Base-by-base conservation (phyloP, 2,113 vertebrate species). In the Hemichromis elongatus region DNA sequence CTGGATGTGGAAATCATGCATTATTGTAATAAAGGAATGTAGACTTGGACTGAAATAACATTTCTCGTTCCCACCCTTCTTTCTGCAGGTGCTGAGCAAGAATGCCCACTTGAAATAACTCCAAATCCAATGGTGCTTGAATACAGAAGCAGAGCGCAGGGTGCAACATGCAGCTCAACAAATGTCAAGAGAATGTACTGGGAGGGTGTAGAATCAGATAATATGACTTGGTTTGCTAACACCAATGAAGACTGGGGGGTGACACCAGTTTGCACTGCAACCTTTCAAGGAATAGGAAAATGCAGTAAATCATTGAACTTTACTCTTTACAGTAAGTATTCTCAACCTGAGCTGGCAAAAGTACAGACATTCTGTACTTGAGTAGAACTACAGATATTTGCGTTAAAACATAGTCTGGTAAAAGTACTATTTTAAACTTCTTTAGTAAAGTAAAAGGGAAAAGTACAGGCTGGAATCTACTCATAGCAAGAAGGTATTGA, bases 271-370 rank as follows among this genome's bases (percentile, higher is more conserved):
- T 96, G 96, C 73, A 59, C 0, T 5, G 93, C 3, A 16, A 75
- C 4, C 0, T 57, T 90, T 28, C 1, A 5, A 0, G n/a, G 12
- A 1, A n/a, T 40, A 18, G 80, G 56, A 86, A 1, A 0, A 0
- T 30, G 92, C 80, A 1, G 7, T 3, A 89, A 80, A 92, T 4
- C 2, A 7, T 7, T 94, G 28, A 4, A 56, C 81, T 5, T 96
- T 88, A 87, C 2, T 0, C 11, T 97, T 18, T 96, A 96, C 91
- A 95, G 96, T 96, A 85, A 91, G 96, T 94, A 21, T 82, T 33
- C 10, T 37, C 1, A 63, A 63, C 33, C 59, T 1, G 0, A 63
- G 33, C 33, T 2, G 59, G 59, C 19, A 63, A 63, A 63, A 63
- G n/a, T 21, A 37, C 19, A 63, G 59, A 37, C 33, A 21, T 5